Percentiles rank a stretch among this genome's conserved stretches.
Conservation (phyloP, 2,797 vertebrate species). For the Esox lucius region DNA sequence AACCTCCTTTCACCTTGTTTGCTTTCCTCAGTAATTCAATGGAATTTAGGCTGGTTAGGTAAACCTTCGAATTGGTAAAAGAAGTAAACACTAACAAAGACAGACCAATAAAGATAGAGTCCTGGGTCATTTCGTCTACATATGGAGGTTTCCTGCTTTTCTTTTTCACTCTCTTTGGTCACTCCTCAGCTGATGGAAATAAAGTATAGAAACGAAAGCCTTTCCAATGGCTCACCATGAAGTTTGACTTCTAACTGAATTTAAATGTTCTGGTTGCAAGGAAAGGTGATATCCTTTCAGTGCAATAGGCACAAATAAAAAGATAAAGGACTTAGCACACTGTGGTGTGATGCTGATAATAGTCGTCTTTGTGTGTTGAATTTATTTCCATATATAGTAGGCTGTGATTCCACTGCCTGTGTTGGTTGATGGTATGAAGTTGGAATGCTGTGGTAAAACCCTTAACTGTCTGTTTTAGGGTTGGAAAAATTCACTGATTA, state of each 20-base stretch:
- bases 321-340: background rate
- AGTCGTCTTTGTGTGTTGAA: background rate
- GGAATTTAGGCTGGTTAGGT: conserved; percentile 28
- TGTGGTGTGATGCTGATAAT: background rate
- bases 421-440: background rate
- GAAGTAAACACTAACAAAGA: conserved; percentile 25
- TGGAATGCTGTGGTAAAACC: background rate
- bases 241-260: background rate
- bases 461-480: background rate
- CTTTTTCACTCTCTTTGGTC: conserved; percentile 16
- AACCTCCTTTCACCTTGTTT: conserved; percentile 37
- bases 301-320: background rate
- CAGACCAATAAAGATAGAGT: conserved; percentile 27
- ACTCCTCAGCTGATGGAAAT: conserved; percentile 20
- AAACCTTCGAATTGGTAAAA: conserved; percentile 43
- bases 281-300: background rate
- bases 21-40: conserved; percentile 47
- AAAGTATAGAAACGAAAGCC: background rate
- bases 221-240: background rate
- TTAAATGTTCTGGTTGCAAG: too few relatives aligned
- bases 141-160: conserved; percentile 15
- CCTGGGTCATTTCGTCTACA: conserved; percentile 31
- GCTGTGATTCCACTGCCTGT: background rate
- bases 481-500: background rate
- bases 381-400: background rate